phyloP scores from a whole-genome alignment of 2,113 vertebrate genomes.

The Ploceus nigricollis region DNA sequence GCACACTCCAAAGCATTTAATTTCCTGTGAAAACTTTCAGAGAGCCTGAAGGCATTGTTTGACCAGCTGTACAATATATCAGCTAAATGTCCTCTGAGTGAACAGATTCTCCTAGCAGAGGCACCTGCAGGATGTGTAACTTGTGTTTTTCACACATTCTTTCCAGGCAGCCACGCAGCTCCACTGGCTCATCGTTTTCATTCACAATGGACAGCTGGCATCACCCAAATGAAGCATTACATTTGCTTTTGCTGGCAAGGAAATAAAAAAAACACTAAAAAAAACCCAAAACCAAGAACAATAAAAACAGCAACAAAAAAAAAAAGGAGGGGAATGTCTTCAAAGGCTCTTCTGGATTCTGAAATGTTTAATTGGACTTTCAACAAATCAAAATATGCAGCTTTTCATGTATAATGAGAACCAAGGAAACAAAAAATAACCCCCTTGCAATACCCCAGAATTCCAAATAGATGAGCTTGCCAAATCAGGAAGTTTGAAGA shows the following conservation, averaged over 20 bases:
- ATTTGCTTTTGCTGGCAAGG: conserved; percentile 55
- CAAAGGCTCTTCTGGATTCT: conserved; percentile 43
- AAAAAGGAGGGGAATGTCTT: conserved; percentile 28
- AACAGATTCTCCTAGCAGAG: conserved; percentile 56
- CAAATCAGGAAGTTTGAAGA: neutral
- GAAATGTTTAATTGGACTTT: conserved; percentile 62
- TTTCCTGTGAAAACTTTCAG: conserved; percentile 59
- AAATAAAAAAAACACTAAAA: neutral
- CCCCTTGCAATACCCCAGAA: neutral
- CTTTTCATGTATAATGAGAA: conserved; percentile 1
- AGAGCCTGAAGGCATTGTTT: conserved; percentile 65
- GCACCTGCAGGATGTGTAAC: conserved; percentile 63
- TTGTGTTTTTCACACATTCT: conserved; percentile 10
- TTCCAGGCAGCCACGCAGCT: conserved; percentile 14
- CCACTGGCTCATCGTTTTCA: conserved; percentile 55
- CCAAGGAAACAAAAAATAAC: conserved; percentile 22
- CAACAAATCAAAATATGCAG: conserved; percentile 41
- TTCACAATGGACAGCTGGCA: conserved; percentile 70
- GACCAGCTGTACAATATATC: conserved; percentile 64
- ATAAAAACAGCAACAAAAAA: neutral
- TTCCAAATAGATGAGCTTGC: conserved; percentile 9
- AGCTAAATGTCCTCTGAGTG: conserved; percentile 43
- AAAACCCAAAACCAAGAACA: neutral
- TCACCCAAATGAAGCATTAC: conserved; percentile 50
- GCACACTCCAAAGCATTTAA: conserved; percentile 50